A percentile compares a stretch with the other conserved stretches of the same genome.
Conservation (phyloP, 2,113 vertebrate species). For the Microtus ochrogaster region DNA sequence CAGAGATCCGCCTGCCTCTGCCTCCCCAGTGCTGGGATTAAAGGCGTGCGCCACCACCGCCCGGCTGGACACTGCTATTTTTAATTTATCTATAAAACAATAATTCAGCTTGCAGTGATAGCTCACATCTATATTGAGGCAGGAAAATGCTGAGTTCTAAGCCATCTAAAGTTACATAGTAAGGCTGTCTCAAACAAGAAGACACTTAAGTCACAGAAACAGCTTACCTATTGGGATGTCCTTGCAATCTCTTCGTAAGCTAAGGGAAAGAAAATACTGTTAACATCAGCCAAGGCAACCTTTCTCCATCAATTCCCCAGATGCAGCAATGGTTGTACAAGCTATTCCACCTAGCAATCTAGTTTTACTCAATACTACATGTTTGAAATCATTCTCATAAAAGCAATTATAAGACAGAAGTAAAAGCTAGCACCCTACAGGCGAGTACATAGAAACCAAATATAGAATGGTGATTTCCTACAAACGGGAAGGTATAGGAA, state of each 20-base stretch:
- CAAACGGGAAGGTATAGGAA: not conserved
- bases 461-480: not conserved
- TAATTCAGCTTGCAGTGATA: not conserved
- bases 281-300: not conserved
- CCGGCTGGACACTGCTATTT: not conserved
- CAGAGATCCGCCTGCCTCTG: too few relatives aligned
- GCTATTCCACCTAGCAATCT: not conserved
- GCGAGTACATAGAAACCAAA: not conserved
- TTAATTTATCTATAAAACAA: not conserved
- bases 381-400: not conserved
- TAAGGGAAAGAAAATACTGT: constrained; percentile 76
- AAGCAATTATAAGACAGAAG: constrained; percentile 32
- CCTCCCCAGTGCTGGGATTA: too few relatives aligned
- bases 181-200: not conserved
- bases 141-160: not conserved
- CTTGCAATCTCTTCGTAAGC: constrained; percentile 95
- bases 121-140: not conserved
- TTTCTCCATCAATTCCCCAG: not conserved
- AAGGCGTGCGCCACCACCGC: too few relatives aligned
- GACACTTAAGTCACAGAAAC: not conserved
- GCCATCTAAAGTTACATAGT: not conserved
- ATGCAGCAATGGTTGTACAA: not conserved
- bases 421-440: not conserved
- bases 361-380: not conserved
- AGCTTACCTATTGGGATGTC: constrained; percentile 93